Conservation (phyloP, 2,113 vertebrate species). For the Hiodon alosoides region DNA sequence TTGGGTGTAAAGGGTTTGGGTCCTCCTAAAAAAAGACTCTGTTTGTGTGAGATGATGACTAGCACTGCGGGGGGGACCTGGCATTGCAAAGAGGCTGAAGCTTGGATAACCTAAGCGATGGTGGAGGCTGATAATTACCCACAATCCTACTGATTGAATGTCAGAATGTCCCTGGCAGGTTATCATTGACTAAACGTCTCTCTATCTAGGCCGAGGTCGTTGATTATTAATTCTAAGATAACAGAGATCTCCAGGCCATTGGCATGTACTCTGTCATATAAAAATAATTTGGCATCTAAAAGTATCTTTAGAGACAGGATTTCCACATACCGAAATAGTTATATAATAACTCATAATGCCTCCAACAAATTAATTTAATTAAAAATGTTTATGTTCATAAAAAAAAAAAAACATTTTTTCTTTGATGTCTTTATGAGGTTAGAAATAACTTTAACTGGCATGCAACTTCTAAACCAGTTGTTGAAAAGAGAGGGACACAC, state of each 20-base stretch:
- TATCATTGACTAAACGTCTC: conserved; percentile 21
- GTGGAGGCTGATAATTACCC: conserved; percentile 72
- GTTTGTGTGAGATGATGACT: conserved; percentile 1
- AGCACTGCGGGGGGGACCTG: conserved; percentile 72
- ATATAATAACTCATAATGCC: too few relatives aligned
- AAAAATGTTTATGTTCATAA: too few relatives aligned
- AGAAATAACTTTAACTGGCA: too few relatives aligned
- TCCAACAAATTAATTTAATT: too few relatives aligned
- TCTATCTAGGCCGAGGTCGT: background rate
- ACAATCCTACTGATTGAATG: conserved; percentile 53
- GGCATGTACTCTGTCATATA: background rate
- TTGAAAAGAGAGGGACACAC: conserved; percentile 36
- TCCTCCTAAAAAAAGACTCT: conserved; percentile 42
- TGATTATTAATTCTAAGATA: background rate
- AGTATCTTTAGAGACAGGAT: too few relatives aligned
- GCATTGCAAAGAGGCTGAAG: conserved; percentile 65
- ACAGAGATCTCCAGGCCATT: conserved; percentile 5
- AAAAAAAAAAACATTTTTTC: too few relatives aligned
- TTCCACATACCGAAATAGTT: too few relatives aligned
- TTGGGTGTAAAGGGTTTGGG: background rate
- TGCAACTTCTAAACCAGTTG: background rate
- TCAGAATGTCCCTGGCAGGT: conserved; percentile 20
- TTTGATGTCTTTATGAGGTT: too few relatives aligned
- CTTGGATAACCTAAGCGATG: conserved; percentile 67
- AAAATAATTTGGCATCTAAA: background rate